These are phyloP conservation scores for Nothobranchius furzeri DNA, from an alignment of 2,113 vertebrate genomes.

Conservation along the genomic window DNA sequence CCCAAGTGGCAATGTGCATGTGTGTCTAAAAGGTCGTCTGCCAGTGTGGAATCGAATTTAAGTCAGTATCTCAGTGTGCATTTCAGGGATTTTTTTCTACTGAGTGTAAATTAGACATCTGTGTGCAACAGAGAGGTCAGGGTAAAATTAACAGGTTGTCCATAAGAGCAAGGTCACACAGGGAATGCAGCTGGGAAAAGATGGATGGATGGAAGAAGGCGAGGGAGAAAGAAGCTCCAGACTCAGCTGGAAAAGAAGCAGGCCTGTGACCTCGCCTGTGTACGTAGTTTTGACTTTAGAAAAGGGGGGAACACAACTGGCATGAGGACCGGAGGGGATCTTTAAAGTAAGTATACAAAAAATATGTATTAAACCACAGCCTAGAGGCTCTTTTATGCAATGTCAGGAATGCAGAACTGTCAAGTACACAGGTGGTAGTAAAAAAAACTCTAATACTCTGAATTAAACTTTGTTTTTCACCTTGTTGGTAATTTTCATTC, in stretches of 20 bases:
- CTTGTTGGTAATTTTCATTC: no score
- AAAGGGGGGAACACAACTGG: no score
- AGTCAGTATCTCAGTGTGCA: background rate
- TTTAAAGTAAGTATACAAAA: no score
- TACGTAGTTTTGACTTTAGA: no score
- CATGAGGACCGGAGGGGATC: no score
- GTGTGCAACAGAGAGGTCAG: conserved; percentile 35
- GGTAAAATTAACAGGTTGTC: conserved; percentile 45
- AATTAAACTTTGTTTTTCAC: no score
- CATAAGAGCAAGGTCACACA: conserved; percentile 60
- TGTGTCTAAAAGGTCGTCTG: conserved; percentile 13
- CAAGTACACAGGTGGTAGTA: no score
- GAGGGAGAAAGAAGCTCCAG: conserved; percentile 21
- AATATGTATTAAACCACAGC: no score
- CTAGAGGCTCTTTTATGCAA: no score
- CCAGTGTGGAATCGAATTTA: background rate
- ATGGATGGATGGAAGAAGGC: conserved; percentile 34
- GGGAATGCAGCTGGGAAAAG: conserved; percentile 40
- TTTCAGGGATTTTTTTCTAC: background rate
- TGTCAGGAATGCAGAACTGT: no score
- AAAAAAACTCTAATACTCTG: no score
- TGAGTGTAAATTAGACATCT: conserved; percentile 7
- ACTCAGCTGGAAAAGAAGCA: conserved; percentile 18
- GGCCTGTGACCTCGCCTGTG: conserved; percentile 25
- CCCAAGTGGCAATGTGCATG: background rate